These are phyloP conservation scores for Caenorhabditis sp. DNA, from an alignment of 2,888 invertebrate species.

Conservation along the genomic window DNA sequence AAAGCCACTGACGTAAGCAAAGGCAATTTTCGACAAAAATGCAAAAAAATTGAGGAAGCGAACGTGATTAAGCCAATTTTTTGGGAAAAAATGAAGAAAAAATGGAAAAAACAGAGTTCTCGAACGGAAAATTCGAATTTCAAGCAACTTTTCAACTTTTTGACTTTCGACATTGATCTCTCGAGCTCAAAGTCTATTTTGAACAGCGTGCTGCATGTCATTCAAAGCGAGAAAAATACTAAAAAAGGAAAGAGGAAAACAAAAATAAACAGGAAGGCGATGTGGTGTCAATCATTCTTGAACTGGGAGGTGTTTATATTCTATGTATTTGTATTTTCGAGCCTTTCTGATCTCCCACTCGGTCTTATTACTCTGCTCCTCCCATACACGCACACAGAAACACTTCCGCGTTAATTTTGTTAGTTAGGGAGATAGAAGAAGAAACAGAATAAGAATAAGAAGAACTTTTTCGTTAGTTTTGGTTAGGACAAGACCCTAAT, in stretches of 20 bases:
- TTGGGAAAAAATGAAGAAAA: background rate
- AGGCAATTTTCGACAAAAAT: no score
- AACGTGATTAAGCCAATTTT: no score
- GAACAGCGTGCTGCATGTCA: no score
- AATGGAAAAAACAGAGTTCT: background rate
- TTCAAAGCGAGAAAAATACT: no score
- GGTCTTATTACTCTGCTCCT: background rate
- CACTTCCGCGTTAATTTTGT: background rate
- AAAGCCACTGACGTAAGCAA: no score
- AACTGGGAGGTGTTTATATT: background rate
- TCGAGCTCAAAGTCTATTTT: no score
- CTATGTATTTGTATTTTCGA: background rate
- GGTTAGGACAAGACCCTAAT: background rate
- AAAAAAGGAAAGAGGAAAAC: background rate
- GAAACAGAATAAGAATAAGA: no score
- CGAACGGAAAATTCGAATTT: background rate
- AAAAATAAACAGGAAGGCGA: background rate
- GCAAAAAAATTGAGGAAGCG: no score
- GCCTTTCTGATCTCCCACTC: background rate
- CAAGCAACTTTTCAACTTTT: background rate
- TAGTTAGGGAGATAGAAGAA: no score
- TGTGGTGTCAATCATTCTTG: slow-evolving; percentile 1
- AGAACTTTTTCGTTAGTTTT: no score
- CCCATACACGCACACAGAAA: background rate
- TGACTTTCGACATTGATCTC: background rate